Percentiles rank a stretch among this genome's conserved stretches.
Evolutionary conservation across 2,113 vertebrate genomes (phyloP).

Genomic region (Bos taurus): DNA sequence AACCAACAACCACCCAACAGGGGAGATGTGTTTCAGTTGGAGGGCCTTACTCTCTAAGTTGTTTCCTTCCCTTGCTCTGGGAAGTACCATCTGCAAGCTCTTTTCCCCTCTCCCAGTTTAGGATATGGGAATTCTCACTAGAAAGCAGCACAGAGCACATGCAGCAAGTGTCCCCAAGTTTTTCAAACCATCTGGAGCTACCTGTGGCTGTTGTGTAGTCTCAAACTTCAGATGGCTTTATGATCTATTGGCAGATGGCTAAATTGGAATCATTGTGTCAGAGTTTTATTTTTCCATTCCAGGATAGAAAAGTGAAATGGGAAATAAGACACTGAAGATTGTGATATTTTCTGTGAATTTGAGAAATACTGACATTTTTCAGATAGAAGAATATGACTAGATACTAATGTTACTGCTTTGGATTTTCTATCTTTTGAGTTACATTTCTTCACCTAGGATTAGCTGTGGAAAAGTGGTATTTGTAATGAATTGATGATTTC

Average conservation of each 20-base stretch:
- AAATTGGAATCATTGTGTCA: slow-evolving; percentile 16
- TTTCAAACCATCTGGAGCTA: slow-evolving; percentile 32
- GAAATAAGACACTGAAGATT: slow-evolving; percentile 10
- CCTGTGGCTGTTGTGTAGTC: slow-evolving; percentile 11
- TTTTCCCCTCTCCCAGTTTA: background rate
- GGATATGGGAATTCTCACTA: background rate
- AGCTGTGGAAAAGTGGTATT: slow-evolving; percentile 45
- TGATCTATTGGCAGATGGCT: slow-evolving; percentile 42
- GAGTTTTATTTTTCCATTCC: slow-evolving; percentile 25
- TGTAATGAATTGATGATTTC: background rate
- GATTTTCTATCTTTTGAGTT: background rate
- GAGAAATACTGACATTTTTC: slow-evolving; percentile 36
- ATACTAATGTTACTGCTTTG: slow-evolving; percentile 27
- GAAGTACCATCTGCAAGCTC: background rate
- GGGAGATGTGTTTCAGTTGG: background rate
- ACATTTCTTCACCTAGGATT: slow-evolving; percentile 34
- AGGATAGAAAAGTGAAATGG: slow-evolving; percentile 18
- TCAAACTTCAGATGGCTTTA: slow-evolving; percentile 32
- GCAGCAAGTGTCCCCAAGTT: background rate
- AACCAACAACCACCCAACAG: background rate
- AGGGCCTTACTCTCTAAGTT: background rate
- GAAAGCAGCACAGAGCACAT: background rate
- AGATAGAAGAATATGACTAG: slow-evolving; percentile 14
- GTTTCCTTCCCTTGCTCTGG: background rate
- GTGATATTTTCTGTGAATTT: slow-evolving; percentile 33